Percentiles rank a stretch among this genome's conserved stretches.
Conservation (phyloP, 2,888 invertebrate species). For the Cordylochernes scorpioides region DNA sequence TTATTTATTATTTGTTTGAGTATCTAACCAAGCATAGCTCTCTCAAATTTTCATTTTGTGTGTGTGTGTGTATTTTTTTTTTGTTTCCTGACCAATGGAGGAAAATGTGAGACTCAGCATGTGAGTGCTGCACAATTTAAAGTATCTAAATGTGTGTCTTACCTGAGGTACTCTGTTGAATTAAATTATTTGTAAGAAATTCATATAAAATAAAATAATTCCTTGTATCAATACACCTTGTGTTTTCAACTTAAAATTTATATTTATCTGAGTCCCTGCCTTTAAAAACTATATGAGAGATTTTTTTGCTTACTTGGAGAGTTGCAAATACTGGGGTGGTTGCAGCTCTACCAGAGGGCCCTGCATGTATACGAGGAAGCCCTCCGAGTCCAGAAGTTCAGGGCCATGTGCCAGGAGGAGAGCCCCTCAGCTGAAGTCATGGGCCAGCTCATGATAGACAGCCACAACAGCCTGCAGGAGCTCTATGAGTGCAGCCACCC, state of each 20-base stretch:
- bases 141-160: too few relatives aligned
- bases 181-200: slow-evolving; percentile 1
- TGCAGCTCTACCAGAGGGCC: slow-evolving; percentile 54
- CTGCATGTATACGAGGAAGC: slow-evolving; percentile 40
- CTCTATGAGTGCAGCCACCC: slow-evolving; percentile 81
- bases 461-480: slow-evolving; percentile 55
- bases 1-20: too few relatives aligned
- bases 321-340: slow-evolving; percentile 11
- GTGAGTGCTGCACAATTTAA: too few relatives aligned
- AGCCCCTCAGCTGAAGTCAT: slow-evolving; percentile 24
- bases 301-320: background rate
- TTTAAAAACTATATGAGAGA: background rate
- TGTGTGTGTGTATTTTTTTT: too few relatives aligned
- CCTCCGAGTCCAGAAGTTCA: slow-evolving; percentile 48
- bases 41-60: too few relatives aligned
- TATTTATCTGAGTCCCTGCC: background rate
- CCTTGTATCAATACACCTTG: background rate
- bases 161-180: too few relatives aligned
- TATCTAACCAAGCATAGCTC: too few relatives aligned
- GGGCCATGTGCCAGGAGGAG: slow-evolving; percentile 30
- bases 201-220: background rate
- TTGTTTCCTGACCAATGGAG: too few relatives aligned
- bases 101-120: too few relatives aligned
- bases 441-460: slow-evolving; percentile 58
- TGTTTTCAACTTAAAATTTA: background rate